Conservation (phyloP, 2,113 vertebrate genomes). For the Zosterops hypoxanthus region DNA sequence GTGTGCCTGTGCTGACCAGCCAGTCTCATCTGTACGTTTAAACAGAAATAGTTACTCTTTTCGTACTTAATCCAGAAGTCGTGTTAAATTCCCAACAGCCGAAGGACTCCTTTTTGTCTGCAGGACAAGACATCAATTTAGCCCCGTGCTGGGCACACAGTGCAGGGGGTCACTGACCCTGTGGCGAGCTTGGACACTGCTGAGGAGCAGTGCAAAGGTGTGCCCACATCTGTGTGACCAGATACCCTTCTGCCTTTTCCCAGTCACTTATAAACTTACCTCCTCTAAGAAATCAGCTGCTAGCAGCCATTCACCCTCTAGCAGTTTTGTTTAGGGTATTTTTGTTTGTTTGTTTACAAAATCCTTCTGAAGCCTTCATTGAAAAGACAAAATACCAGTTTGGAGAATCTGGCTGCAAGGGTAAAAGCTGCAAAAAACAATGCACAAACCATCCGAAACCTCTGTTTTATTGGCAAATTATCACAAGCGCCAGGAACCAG, state of each 20-base stretch:
- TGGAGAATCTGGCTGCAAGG: neutral
- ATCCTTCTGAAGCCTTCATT: neutral
- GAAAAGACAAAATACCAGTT: neutral
- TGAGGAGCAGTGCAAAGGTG: neutral
- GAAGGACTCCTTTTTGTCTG: neutral
- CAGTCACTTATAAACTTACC: neutral
- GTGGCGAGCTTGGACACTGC: neutral
- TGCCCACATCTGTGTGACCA: neutral
- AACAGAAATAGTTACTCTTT: neutral
- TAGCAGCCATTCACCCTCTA: neutral
- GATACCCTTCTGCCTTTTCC: neutral
- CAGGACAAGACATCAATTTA: accelerated
- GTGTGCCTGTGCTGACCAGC: neutral
- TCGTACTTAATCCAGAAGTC: neutral
- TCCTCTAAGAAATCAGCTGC: neutral
- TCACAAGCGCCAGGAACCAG: neutral
- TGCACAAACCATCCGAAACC: accelerated
- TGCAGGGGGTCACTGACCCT: neutral
- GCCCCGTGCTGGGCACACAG: accelerated
- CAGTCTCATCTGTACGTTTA: accelerated
- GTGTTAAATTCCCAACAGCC: accelerated
- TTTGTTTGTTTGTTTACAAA: neutral
- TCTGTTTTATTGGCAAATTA: neutral
- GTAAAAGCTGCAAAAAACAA: neutral
- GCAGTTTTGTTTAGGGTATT: neutral